phyloP scores from a whole-genome alignment of 1,140 invertebrate genomes.

The Laupala kohalensis region DNA sequence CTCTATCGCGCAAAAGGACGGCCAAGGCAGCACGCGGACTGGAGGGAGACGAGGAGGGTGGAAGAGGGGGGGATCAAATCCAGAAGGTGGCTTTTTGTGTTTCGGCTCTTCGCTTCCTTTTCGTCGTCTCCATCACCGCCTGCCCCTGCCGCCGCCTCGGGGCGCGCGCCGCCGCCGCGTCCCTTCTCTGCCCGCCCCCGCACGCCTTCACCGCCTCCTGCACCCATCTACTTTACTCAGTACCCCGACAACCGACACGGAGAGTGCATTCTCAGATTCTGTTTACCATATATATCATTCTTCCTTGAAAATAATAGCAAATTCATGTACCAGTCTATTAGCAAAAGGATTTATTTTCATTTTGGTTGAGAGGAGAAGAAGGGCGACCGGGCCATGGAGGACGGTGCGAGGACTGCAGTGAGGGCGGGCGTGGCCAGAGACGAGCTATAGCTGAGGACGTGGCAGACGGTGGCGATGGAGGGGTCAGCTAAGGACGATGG shows the following conservation, averaged over 20 bases:
- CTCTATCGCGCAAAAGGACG: conserved; percentile 1
- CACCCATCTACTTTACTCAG: conserved; percentile 9
- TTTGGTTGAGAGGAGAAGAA: conserved; percentile 16
- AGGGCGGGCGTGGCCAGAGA: too few species aligned
- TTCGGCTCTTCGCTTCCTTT: background rate
- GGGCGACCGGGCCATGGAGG: background rate
- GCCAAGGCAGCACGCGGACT: too few species aligned
- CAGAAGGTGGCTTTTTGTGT: conserved; percentile 14
- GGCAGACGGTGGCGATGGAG: background rate
- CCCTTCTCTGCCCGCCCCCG: background rate
- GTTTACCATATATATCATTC: conserved; percentile 30
- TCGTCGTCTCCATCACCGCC: background rate
- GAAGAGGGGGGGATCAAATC: conserved; percentile 9
- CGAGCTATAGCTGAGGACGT: too few species aligned
- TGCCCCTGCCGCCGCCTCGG: background rate
- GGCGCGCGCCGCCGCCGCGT: background rate
- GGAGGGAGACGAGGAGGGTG: too few species aligned
- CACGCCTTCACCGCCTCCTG: background rate
- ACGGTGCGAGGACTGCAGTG: background rate
- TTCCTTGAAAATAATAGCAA: conserved; percentile 36
- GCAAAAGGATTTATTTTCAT: conserved; percentile 38
- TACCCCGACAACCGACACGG: conserved; percentile 5
- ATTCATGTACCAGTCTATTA: conserved; percentile 37
- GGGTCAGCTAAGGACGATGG: background rate
- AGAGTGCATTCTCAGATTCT: conserved; percentile 34